Evolutionary conservation across 2,888 invertebrate species (phyloP), one percentile per base, ranked within the genome.

Genomic region (Lasioglossum malachurum): DNA sequence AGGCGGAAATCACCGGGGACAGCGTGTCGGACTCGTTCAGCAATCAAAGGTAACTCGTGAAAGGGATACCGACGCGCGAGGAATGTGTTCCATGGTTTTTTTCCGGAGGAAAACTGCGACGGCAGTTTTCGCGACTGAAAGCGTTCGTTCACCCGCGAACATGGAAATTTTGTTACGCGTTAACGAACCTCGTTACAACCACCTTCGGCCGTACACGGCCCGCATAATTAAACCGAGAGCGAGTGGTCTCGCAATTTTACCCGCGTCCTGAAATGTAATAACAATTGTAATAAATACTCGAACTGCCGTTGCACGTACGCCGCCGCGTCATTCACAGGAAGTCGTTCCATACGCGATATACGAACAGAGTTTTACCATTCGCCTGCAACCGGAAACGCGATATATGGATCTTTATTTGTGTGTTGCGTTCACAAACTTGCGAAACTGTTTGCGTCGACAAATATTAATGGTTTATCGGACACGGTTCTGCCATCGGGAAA

Each of bases 1-100:
- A 90, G 83, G 60, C 77, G n/a, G 91, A 92, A 27, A 74, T 80
- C 14, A 76, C 69, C 76, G 71, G 76, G 71, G 87, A 87, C 57
- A 83, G 86, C 83, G 72, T 83, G 14, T 89, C 83, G n/a, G 93
- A 93, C 82, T 89, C 91, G 23, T 90, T 93, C 82, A 92, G 90
- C 77, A 91, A 89, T 86, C 92, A 93, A 83, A 93, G 93, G 93
- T 93, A 89, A 90, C 67, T 35, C 12, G 12, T 4, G 23, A 67
- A 67, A 14, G 27, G 12, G 60, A n/a, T 12, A 5, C 2, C 16
- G 16, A 31, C 64, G 27, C 12, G 31, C 31, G 19, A 67, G 3
- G 3, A 67, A 35, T 67, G 7, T 67, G 16, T 67, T 2, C 31
- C 16, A 3, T 16, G 16, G 31, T 19, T 67, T 35, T 57, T 60